A percentile compares a stretch with the other conserved stretches of the same genome.
Evolutionary conservation across 2,888 invertebrate species (phyloP).

Genomic region (Netelia virgata): DNA sequence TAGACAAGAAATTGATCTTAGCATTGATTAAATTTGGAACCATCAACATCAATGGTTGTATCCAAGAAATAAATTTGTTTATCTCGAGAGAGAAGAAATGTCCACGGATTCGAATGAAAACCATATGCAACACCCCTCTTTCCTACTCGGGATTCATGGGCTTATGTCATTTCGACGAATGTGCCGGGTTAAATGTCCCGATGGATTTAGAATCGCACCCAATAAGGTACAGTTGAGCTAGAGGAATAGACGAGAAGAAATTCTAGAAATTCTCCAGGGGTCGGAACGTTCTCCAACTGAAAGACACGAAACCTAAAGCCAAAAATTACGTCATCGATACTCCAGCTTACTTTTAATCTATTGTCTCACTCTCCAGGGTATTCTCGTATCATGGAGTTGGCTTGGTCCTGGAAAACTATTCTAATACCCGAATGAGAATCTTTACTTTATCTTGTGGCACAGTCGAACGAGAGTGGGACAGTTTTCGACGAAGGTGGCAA

Average conservation of each 20-base stretch:
- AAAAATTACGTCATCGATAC: constrained; percentile 63
- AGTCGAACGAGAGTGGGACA: constrained; percentile 10
- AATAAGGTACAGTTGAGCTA: constrained; percentile 21
- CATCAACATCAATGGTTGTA: neutral
- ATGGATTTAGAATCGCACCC: constrained; percentile 56
- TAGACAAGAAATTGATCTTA: no score
- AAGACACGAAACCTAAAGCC: constrained; percentile 68
- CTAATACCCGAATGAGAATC: constrained; percentile 65
- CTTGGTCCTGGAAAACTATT: constrained; percentile 65
- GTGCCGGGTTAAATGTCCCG: constrained; percentile 65
- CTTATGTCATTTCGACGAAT: constrained; percentile 49
- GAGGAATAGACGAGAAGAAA: constrained; percentile 68
- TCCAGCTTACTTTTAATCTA: constrained; percentile 42
- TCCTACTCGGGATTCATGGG: neutral
- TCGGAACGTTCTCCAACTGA: constrained; percentile 75
- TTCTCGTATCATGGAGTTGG: constrained; percentile 29
- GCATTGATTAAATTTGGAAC: neutral
- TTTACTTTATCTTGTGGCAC: constrained; percentile 52
- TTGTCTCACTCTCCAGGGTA: constrained; percentile 54
- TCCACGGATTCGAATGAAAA: neutral
- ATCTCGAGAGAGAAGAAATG: neutral
- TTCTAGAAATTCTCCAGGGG: constrained; percentile 80
- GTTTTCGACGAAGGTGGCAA: constrained; percentile 30
- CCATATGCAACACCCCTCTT: constrained; percentile 3
- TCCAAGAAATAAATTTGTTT: constrained; percentile 3